These are phyloP conservation scores for Pseudococcus viburni DNA, from an alignment of 2,888 invertebrate genomes.

Conservation along the genomic window DNA sequence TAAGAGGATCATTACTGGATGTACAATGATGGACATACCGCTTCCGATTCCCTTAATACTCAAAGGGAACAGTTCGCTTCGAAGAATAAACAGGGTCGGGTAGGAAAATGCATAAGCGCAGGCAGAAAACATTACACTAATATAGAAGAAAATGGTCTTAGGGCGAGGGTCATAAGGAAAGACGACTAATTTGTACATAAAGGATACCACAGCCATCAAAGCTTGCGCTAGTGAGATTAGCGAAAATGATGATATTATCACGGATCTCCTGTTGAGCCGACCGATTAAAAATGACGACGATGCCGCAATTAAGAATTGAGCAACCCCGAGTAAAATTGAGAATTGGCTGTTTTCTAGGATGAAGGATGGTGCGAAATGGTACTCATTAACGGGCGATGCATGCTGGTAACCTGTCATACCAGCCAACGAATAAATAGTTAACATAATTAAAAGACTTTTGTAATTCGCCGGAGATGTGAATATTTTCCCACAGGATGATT, in stretches of 20 bases:
- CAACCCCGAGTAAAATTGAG: too few species aligned
- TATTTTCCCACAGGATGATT: not conserved
- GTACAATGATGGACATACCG: not conserved
- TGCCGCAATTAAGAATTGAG: conserved; percentile 19
- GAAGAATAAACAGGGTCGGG: not conserved
- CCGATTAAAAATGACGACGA: conserved; percentile 19
- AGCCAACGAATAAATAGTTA: not conserved
- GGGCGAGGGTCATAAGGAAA: not conserved
- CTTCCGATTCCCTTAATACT: conserved; percentile 47
- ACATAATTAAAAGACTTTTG: conserved; percentile 65
- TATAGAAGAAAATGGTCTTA: conserved; percentile 9
- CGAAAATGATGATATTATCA: conserved; percentile 56
- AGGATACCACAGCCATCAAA: not conserved
- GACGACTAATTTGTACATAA: not conserved
- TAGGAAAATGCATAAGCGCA: not conserved
- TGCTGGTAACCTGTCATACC: not conserved
- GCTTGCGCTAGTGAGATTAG: conserved; percentile 13
- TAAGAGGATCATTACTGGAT: conserved; percentile 2
- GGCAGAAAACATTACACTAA: not conserved
- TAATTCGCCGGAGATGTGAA: conserved; percentile 47
- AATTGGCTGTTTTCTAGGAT: too few species aligned
- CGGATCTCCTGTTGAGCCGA: not conserved
- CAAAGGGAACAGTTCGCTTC: conserved; percentile 52
- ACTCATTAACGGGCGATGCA: too few species aligned
- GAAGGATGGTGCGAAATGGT: too few species aligned